Percentiles rank a stretch among this genome's conserved stretches.
These are phyloP conservation scores for Ursus arctos DNA, from an alignment of 2,113 vertebrate species.

Conservation along the genomic window DNA sequence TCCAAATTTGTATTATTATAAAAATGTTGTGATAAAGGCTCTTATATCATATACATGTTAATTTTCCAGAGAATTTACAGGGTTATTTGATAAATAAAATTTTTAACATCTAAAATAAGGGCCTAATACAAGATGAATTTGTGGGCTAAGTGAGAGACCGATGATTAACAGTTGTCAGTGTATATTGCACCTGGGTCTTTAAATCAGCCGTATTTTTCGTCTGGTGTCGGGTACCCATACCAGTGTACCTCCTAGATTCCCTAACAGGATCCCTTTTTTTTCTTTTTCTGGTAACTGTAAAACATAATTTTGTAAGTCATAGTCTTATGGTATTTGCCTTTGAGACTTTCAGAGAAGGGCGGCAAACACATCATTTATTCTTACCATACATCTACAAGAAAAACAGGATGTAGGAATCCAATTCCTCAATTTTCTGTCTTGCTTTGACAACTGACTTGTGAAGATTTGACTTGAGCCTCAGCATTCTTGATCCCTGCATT, in stretches of 20 bases:
- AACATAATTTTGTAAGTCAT: neutral
- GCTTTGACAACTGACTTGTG: neutral
- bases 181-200: neutral
- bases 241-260: neutral
- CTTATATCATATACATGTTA: neutral
- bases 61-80: neutral
- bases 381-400: neutral
- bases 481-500: neutral
- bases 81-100: neutral
- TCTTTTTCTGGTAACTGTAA: neutral
- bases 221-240: neutral
- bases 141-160: neutral
- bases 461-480: neutral
- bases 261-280: neutral
- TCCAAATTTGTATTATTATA: neutral
- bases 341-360: neutral
- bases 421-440: neutral
- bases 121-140: neutral
- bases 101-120: neutral
- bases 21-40: neutral
- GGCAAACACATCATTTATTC: neutral
- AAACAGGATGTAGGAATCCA: neutral
- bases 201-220: neutral
- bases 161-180: neutral
- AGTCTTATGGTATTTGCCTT: neutral